Base-by-base conservation (phyloP, 2,113 vertebrate genomes). In the Dolichallabes microphthalmus region DNA sequence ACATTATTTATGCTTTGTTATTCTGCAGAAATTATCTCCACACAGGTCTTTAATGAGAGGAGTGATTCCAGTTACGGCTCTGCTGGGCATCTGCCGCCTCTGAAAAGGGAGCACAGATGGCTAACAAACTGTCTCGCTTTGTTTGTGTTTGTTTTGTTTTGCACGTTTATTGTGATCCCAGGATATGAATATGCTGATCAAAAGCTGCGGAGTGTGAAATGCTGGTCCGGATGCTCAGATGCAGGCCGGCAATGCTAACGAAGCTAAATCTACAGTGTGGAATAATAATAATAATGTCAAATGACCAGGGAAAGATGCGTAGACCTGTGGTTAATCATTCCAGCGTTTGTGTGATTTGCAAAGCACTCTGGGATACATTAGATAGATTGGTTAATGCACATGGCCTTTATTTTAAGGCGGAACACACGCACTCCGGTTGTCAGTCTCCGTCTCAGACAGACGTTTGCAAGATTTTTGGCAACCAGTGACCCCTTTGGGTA, bases 111-210 rank as follows among this genome's bases (percentile, higher is more conserved):
- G 64, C n/a, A 71, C 84, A 80, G 84, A 81, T 80, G 84, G 84
- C 68, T 74, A 74, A 60, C 55, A 55, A 39, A 53, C 69, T 74
- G 66, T 61, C 45, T 75, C 32, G 61, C 27, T 61, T 83, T 87
- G 87, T 80, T 84, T 55, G 87, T 73, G 58, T 69, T n/a, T 61
- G 35, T 81, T 80, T 82, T 78, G 64, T 85, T 69, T 71, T 45
- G 20, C 11, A 12, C 74, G 77, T 63, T 69, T 73, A 82, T 80
- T 80, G 77, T 50, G 78, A 85, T 85, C 55, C 80, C 35, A 73
- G 66, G 57, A n/a, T 63, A 50, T 85, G 84, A 80, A 80, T 60
- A 35, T 60, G 64, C 32, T 58, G 45, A 58, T 80, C 64, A 61
- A 45, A 80, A 80, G 12, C 45, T 55, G 4, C 25, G n/a, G 50